phyloP scores from a whole-genome alignment of 2,113 vertebrate genomes.

The Psephotus haematonotus region DNA sequence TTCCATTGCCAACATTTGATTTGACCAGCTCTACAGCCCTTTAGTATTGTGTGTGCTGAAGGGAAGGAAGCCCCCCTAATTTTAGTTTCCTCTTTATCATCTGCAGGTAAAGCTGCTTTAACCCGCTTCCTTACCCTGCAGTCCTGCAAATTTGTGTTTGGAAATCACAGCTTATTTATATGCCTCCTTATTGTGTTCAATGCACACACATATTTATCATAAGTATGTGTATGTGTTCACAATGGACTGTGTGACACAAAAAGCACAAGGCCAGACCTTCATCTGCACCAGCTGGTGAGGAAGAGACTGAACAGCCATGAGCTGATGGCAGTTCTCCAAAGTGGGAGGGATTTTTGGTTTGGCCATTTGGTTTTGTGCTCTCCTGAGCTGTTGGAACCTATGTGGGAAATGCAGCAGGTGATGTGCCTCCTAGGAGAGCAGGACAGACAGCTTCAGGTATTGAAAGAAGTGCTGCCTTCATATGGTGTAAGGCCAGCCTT shows the following conservation, averaged over 20 bases:
- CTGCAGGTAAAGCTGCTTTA: not conserved
- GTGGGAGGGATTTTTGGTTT: not conserved
- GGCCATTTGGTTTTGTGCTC: not conserved
- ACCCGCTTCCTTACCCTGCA: not conserved
- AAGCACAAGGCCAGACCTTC: not conserved
- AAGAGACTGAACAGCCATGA: not conserved
- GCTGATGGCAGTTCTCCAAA: not conserved
- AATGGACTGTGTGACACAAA: not conserved
- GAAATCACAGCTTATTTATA: not conserved
- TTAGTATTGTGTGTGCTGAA: not conserved
- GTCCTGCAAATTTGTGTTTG: not conserved
- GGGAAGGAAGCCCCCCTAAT: not conserved
- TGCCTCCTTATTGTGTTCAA: not conserved
- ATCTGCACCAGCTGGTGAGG: not conserved
- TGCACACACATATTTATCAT: not conserved
- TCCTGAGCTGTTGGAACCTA: not conserved
- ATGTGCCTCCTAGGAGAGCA: not conserved
- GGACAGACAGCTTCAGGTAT: accelerated
- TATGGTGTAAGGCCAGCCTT: not conserved
- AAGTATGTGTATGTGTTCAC: not conserved
- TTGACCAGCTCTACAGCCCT: not conserved
- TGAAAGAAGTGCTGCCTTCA: not conserved
- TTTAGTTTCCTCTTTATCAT: not conserved
- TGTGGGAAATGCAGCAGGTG: not conserved
- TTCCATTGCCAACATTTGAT: not conserved